Evolutionary conservation across 2,113 vertebrate species (phyloP).

Genomic region (Tachycineta bicolor): DNA sequence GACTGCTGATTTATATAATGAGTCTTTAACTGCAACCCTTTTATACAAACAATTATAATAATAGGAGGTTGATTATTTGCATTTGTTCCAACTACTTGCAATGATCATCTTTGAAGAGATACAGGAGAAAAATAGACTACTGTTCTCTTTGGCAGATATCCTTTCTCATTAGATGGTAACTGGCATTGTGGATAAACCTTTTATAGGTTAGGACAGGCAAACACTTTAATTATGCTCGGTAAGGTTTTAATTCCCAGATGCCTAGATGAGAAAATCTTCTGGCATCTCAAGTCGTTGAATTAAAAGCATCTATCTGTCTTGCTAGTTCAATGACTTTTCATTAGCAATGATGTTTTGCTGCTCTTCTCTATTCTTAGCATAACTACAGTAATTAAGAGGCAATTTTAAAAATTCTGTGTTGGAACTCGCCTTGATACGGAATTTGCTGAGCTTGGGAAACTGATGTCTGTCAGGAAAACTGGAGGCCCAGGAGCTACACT

Average conservation of each 20-base stretch:
- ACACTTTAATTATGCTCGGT: constrained; percentile 28
- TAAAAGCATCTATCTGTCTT: constrained; percentile 41
- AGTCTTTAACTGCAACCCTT: constrained; percentile 21
- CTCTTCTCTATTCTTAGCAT: constrained; percentile 34
- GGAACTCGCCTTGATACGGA: not conserved
- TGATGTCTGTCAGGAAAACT: not conserved
- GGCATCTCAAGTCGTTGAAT: constrained; percentile 6
- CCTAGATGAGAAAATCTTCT: constrained; percentile 16
- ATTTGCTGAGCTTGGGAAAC: not conserved
- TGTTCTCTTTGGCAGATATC: constrained; percentile 29
- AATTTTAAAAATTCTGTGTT: not conserved
- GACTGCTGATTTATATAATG: constrained; percentile 25
- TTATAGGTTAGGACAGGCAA: constrained; percentile 49
- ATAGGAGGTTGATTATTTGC: constrained; percentile 49
- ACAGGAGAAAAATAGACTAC: not conserved
- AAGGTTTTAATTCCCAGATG: constrained; percentile 50
- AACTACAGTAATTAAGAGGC: constrained; percentile 51
- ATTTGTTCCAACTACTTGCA: constrained; percentile 27
- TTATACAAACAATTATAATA: constrained; percentile 39
- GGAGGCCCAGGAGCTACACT: not conserved
- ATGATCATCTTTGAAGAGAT: constrained; percentile 14
- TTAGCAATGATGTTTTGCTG: constrained; percentile 41
- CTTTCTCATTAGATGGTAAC: constrained; percentile 49
- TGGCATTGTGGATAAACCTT: constrained; percentile 29
- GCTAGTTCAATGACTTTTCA: constrained; percentile 55